Base-by-base conservation (phyloP, 2,797 vertebrate genomes). In the Borostomias antarcticus region DNA sequence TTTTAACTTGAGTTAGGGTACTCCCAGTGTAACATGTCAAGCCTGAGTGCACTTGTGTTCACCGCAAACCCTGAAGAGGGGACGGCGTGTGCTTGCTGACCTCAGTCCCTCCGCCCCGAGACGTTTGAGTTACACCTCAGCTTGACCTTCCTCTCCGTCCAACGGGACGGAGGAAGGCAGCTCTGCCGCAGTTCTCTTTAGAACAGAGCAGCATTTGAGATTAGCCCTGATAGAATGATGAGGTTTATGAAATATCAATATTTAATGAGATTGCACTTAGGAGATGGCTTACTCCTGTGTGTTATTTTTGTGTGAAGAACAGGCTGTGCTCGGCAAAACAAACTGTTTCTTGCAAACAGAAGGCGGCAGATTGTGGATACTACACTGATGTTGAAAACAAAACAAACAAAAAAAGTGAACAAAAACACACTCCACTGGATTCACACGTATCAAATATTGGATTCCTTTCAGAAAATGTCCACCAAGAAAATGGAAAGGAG, bases 201-300 rank as follows among this genome's bases (percentile, higher is more conserved):
- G 26, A 52, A 45, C 30, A 13, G 48, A 58, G 33, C 17, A 33
- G 61, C 7, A 15, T n/a, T 13, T 17, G 30, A 61, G 30, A 35
- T 43, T 30, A 47, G 19, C 9, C 0, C 26, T 45, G 62, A 64
- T 26, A 19, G 2, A n/a, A 56, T 43, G 21, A 13, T 54, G 51
- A 43, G 21, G 35, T 50, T 21, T 35, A 63, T 62, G 17, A 37
- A 62, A 48, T 37, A 53, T 57, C 45, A 64, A 51, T 64, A 70
- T 69, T 63, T 58, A 40, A 70, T 52, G 53, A 64, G 5, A 26
- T 33, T 15, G 40, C 6, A 13, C 6, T 3, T 47, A 8, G 15
- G 50, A 8, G 17, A 35, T 33, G 48, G 28, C 26, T 43, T 29
- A 33, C 29, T 15, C 11, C 1, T 21, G 51, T 54, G 21, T 61